Base-by-base conservation (phyloP, 2,113 vertebrate species). In the Alethe castanea region DNA sequence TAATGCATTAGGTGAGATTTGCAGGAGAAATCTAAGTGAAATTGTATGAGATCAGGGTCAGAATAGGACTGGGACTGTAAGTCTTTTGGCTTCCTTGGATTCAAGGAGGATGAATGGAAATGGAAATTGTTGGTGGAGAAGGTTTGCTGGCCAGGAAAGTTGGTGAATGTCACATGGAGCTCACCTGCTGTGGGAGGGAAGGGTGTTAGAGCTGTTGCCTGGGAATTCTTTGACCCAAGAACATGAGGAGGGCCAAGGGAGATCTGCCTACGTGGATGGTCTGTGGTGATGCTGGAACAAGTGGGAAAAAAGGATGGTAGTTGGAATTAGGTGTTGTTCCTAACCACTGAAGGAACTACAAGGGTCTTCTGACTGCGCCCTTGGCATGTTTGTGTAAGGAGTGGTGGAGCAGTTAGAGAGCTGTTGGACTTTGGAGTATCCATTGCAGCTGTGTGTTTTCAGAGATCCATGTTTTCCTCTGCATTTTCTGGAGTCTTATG, bases 101-200 rank as follows among this genome's bases (percentile, higher is more conserved):
- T 84, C 15, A 14, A 2, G 70, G 16, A 57, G 42, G 33, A 23
- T 42, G 65, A 54, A 15, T 77, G 31, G 66, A 56, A n/a, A 10
- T 53, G 26, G 45, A 53, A 48, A 22, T n/a, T 5, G 24, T 36
- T 69, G 29, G 3, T 35, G 24, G 67, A 25, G 29, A 45, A 82
- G 31, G 24, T 61, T 73, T 81, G 18, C 26, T 89, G 69, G 67
- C 7, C 17, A 47, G 36, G 11, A 15, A 23, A 9, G 44, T 22
- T 1, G 1, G 47, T 2, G 1, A 25, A 31, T 25, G 14, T 47
- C 26, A 16, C 4, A 4, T 1, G 35, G 9, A 82, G 57, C 73
- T 82, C 65, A 6, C 10, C 14, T 52, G 36, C 26, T 40, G 20
- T 80, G 40, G 29, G 33, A 25, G 57, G 44, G 36, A 69, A 54